Percentiles rank a stretch among this genome's conserved stretches.
Conservation (phyloP, 1,140 invertebrate genomes). For the Heliconius himera region DNA sequence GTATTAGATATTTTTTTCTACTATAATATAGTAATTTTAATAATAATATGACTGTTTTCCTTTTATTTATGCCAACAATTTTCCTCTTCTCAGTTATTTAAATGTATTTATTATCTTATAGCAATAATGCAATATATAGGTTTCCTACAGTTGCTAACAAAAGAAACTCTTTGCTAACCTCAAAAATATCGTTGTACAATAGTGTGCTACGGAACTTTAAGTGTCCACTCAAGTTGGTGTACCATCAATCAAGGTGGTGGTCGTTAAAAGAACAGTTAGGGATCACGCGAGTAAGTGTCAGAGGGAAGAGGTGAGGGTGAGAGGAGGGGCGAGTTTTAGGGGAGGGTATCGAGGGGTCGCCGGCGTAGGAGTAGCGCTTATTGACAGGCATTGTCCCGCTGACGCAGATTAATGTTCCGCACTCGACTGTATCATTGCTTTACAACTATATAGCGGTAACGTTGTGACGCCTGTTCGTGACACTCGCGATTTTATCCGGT, state of each 20-base stretch:
- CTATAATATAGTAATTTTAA: not conserved
- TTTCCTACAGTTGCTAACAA: not conserved
- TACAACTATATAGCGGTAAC: slow-evolving; percentile 29
- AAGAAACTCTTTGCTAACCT: not conserved
- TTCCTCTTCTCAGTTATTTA: not conserved
- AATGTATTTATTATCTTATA: not conserved
- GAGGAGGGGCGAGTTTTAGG: no score
- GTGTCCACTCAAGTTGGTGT: slow-evolving; percentile 15
- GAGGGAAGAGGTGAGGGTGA: not conserved
- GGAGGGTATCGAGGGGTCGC: slow-evolving; percentile 9
- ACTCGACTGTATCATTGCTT: slow-evolving; percentile 39
- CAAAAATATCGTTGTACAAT: not conserved
- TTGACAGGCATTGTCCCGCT: slow-evolving; percentile 46
- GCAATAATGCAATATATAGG: not conserved
- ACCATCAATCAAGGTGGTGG: slow-evolving; percentile 35
- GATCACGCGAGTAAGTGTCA: slow-evolving; percentile 5
- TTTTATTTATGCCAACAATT: not conserved
- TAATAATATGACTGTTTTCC: not conserved
- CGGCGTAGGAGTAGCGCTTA: slow-evolving; percentile 34
- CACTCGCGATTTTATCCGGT: slow-evolving; percentile 17
- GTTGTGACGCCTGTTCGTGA: slow-evolving; percentile 11
- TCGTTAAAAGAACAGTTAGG: slow-evolving; percentile 23
- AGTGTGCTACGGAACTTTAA: not conserved
- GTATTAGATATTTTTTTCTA: not conserved
- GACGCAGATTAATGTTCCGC: slow-evolving; percentile 46